Base-by-base conservation (phyloP, 1,140 invertebrate species). In the Cotesia typhae region DNA sequence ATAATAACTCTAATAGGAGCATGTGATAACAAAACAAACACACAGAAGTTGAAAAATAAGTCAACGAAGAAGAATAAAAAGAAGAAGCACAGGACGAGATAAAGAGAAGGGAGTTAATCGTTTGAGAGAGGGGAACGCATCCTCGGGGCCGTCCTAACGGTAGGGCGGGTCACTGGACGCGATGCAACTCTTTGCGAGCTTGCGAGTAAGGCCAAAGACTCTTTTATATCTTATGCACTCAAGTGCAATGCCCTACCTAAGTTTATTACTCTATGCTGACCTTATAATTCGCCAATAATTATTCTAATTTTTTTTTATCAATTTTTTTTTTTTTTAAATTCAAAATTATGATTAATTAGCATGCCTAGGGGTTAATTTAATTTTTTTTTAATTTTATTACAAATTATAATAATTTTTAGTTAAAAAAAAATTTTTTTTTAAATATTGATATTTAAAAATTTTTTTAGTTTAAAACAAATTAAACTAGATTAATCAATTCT, bases 151-250 rank as follows among this genome's bases (percentile, higher is more conserved):
- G 84, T 86, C 84, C 85, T 87, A 87, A 87, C 86, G 86, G 86
- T 87, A 87, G 85, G 85, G 85, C 85, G 85, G 85, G 85, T 87
- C 85, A 87, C 85, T 87, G 85, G 82, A 87, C 85, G 84, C 85
- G 84, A 85, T 78, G 82, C 80, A 82, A 81, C 81, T 81, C 79
- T 78, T 80, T 77, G 76, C 73, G 61, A 74, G 76, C 67, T 75
- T 77, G 78, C 60, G 70, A 68, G 68, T 53, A 52, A 72, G 75
- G 72, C 70, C 74, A 78, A 78, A 76, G 76, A 78, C 78, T 78
- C 72, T 66, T 70, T 75, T 60, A 57, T 59, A 52, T 20, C 36
- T 28, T 35, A 69, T 67, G 66, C 59, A 71, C 59, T 76, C 71
- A 81, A 80, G 85, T 83, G 85, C 85, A 85, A 85, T 85, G 84